Percentiles rank a stretch among this genome's conserved stretches.
Conservation (phyloP, 2,797 vertebrate species). For the Bradypodion pumilum region DNA sequence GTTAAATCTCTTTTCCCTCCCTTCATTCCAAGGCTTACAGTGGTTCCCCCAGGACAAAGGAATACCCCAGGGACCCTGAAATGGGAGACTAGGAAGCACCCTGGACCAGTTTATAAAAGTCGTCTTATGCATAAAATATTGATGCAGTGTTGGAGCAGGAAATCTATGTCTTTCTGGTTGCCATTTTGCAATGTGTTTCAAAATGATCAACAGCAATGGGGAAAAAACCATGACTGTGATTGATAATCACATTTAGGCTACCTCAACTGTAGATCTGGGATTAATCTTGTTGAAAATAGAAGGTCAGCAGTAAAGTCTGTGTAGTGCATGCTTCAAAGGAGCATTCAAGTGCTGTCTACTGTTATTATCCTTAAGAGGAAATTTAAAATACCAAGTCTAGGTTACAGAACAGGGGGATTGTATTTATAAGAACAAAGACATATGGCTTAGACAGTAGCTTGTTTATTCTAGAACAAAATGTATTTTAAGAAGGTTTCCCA, state of each 20-base stretch:
- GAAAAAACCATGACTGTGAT: slow-evolving; percentile 29
- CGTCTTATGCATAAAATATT: slow-evolving; percentile 30
- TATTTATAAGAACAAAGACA: slow-evolving; percentile 47
- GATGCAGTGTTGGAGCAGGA: slow-evolving; percentile 5
- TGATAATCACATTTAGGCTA: slow-evolving; percentile 40
- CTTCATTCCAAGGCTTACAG: no score
- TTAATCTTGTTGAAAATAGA: slow-evolving; percentile 53
- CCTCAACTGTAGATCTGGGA: slow-evolving; percentile 54
- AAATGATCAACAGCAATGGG: slow-evolving; percentile 32
- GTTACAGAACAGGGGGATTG: slow-evolving; percentile 37
- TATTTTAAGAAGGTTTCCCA: slow-evolving; percentile 55
- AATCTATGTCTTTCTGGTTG: slow-evolving; percentile 36
- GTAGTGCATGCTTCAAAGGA: slow-evolving; percentile 51
- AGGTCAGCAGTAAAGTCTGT: slow-evolving; percentile 51
- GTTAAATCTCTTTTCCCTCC: no score
- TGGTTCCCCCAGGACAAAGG: no score
- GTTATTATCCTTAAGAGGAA: slow-evolving; percentile 55
- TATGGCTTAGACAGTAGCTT: slow-evolving; percentile 39
- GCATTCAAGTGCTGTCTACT: slow-evolving; percentile 56
- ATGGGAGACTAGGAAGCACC: no score
- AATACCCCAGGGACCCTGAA: no score
- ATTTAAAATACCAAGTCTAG: slow-evolving; percentile 49
- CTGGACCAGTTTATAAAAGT: background rate
- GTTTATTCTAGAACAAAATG: slow-evolving; percentile 43
- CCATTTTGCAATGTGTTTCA: slow-evolving; percentile 23